These are phyloP conservation scores for Ramphastos sulfuratus DNA, from an alignment of 2,113 vertebrate genomes.

Conservation along the genomic window DNA sequence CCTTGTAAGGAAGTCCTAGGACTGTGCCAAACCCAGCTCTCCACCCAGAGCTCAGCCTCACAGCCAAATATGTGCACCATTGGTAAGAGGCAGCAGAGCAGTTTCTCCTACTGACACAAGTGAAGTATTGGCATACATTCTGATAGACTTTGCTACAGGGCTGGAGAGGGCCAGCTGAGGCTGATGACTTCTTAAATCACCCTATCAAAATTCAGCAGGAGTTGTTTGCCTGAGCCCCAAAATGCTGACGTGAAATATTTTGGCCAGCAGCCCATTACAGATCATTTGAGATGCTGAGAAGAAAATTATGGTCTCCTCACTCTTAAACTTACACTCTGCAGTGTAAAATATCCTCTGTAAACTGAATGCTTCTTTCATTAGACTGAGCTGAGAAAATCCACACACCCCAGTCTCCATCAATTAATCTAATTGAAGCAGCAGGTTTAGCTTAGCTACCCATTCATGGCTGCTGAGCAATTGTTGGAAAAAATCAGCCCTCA, in stretches of 20 bases:
- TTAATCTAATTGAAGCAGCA: constrained; percentile 65
- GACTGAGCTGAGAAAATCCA: constrained; percentile 55
- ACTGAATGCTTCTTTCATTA: constrained; percentile 46
- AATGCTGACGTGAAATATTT: constrained; percentile 12
- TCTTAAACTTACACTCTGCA: not conserved
- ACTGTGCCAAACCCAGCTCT: not conserved
- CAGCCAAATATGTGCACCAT: accelerated
- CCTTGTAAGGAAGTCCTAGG: not conserved
- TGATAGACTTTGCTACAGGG: not conserved
- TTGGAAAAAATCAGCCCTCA: constrained; percentile 28
- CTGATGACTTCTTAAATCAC: constrained; percentile 30
- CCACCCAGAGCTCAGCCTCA: not conserved
- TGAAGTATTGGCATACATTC: not conserved
- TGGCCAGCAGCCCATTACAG: not conserved
- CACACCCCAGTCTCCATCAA: constrained; percentile 41
- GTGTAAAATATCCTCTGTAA: constrained; percentile 12
- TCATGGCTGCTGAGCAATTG: constrained; percentile 23
- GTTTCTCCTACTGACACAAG: not conserved
- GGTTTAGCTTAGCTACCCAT: constrained; percentile 29
- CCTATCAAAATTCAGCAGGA: constrained; percentile 21
- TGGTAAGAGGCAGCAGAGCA: not conserved
- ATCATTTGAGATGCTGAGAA: not conserved
- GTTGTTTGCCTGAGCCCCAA: not conserved
- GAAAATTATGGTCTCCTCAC: constrained; percentile 2
- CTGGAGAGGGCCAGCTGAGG: not conserved